Percentiles rank a stretch among this genome's conserved stretches.
phyloP scores from a whole-genome alignment of 2,113 vertebrate genomes.

The Oreochromis tanganicae region DNA sequence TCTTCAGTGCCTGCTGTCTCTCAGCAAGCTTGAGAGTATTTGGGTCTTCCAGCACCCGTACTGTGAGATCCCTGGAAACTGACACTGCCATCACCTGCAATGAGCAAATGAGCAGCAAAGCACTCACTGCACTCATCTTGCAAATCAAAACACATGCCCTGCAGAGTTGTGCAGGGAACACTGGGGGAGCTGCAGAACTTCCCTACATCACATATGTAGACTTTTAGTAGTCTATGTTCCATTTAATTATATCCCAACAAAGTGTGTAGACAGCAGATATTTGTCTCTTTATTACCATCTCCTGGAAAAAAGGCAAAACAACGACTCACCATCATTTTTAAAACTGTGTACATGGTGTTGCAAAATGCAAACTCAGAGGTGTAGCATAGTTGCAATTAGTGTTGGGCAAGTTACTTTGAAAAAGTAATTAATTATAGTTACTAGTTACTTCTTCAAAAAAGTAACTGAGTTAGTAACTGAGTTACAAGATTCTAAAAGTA shows the following conservation, averaged over 20 bases:
- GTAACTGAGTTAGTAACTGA: no score
- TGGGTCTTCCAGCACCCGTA: constrained; percentile 46
- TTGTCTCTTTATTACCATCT: neutral
- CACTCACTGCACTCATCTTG: neutral
- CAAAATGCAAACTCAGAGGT: neutral
- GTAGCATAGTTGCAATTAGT: neutral
- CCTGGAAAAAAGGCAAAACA: neutral
- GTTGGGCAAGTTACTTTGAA: no score
- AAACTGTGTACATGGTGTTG: neutral
- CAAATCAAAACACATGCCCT: neutral
- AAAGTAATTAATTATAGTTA: no score
- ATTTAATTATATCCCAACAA: neutral
- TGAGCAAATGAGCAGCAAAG: neutral
- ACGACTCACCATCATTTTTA: neutral
- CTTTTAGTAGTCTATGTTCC: neutral
- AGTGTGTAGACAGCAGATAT: neutral
- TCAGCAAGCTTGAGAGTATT: constrained; percentile 54
- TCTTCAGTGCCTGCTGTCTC: constrained; percentile 31
- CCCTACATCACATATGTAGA: neutral
- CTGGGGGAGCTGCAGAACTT: neutral
- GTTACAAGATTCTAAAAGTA: no score
- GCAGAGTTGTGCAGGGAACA: neutral
- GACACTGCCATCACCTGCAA: constrained; percentile 61
- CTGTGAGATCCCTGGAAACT: constrained; percentile 62
- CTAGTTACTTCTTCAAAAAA: no score